Percentiles rank a stretch among this genome's conserved stretches.
Conservation (phyloP, 2,888 invertebrate genomes). For the Tethea ocularis region DNA sequence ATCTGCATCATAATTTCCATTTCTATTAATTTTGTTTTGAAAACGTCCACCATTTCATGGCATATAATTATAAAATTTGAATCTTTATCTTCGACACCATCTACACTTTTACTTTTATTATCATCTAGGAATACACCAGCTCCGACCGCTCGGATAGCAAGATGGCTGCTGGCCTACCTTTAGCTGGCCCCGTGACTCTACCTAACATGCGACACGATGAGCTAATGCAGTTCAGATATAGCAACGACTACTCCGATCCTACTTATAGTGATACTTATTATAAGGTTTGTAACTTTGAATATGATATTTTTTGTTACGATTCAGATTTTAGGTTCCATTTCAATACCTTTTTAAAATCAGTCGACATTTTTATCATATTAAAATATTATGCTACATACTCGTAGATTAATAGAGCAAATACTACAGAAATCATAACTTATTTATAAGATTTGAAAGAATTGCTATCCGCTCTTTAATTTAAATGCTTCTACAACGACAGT, state of each 20-base stretch:
- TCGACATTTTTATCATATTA: too few relatives aligned
- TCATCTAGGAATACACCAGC: slow-evolving; percentile 75
- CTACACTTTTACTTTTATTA: neutral
- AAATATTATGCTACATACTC: too few relatives aligned
- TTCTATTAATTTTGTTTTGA: too few relatives aligned
- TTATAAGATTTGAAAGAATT: too few relatives aligned
- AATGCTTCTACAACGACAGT: slow-evolving; percentile 11
- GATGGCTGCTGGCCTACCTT: slow-evolving; percentile 83
- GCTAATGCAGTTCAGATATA: slow-evolving; percentile 83
- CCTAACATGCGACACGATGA: slow-evolving; percentile 86
- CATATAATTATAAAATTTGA: too few relatives aligned
- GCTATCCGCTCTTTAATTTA: slow-evolving; percentile 6
- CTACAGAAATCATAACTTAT: too few relatives aligned
- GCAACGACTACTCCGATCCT: slow-evolving; percentile 91
- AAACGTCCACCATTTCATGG: too few relatives aligned
- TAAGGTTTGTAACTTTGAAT: slow-evolving; percentile 66
- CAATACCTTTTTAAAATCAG: too few relatives aligned
- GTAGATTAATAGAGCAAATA: too few relatives aligned
- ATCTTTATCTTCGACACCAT: neutral
- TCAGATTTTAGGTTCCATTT: too few relatives aligned
- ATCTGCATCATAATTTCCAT: too few relatives aligned
- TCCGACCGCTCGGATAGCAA: slow-evolving; percentile 78
- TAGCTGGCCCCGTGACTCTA: slow-evolving; percentile 91
- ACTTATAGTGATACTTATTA: slow-evolving; percentile 83
- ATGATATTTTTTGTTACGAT: neutral